Evolutionary conservation across 2,797 vertebrate genomes (phyloP).

Genomic region (Sebastes steindachneri): DNA sequence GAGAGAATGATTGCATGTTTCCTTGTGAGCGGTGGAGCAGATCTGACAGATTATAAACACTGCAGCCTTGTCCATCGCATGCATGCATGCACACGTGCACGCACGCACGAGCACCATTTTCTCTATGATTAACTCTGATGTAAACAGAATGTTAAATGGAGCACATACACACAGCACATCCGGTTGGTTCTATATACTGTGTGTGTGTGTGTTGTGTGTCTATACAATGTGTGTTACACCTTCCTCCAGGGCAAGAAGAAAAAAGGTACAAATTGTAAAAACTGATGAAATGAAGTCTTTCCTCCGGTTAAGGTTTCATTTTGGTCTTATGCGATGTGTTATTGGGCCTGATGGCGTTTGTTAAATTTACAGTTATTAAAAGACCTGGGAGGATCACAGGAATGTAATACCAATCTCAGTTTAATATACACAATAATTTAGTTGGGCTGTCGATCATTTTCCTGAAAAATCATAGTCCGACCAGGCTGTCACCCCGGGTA

Average conservation of each 20-base stretch:
- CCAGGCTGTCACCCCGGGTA: background rate
- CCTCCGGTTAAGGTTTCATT: background rate
- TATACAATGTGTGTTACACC: background rate
- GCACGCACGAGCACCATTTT: background rate
- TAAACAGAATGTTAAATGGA: slow-evolving; percentile 46
- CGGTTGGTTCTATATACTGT: background rate
- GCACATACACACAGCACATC: background rate
- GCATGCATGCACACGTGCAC: background rate
- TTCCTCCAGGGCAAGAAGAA: background rate
- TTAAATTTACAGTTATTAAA: slow-evolving; percentile 23
- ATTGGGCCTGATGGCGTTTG: background rate
- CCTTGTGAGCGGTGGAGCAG: slow-evolving; percentile 41
- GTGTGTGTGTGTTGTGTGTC: background rate
- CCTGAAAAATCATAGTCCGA: background rate
- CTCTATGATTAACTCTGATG: slow-evolving; percentile 45
- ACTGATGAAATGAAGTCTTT: slow-evolving; percentile 12
- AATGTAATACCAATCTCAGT: background rate
- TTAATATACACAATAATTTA: slow-evolving; percentile 8
- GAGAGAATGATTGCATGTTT: slow-evolving; percentile 65
- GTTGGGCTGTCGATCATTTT: slow-evolving; percentile 24
- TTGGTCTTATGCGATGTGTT: slow-evolving; percentile 13
- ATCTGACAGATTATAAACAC: slow-evolving; percentile 60
- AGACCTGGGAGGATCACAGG: slow-evolving; percentile 4
- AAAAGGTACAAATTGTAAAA: background rate
- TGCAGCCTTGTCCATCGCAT: slow-evolving; percentile 12